Conservation (phyloP, 2,888 invertebrate genomes). For the Ypsolopha scabrella region DNA sequence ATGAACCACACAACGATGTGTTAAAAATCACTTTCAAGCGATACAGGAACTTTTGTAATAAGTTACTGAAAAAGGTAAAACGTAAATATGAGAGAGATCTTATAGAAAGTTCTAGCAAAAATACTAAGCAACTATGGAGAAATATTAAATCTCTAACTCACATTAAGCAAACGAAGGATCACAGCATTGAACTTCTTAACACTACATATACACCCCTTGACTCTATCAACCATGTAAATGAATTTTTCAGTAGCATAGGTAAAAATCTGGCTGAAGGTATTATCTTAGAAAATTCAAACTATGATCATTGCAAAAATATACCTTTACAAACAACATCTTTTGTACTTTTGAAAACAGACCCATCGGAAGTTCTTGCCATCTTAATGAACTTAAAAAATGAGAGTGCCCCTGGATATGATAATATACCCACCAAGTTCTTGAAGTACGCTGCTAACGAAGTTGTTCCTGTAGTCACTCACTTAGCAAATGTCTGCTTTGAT, state of each 20-base stretch:
- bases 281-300: background rate
- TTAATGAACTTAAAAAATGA: background rate
- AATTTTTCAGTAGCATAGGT: slow-evolving; percentile 2
- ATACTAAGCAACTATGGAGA: background rate
- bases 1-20: background rate
- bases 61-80: background rate
- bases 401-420: slow-evolving; percentile 5
- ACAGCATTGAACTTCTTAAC: slow-evolving; percentile 1
- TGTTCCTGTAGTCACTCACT: slow-evolving; percentile 1
- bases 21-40: background rate
- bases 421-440: slow-evolving; percentile 3
- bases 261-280: background rate
- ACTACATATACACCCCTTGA: background rate
- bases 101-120: background rate
- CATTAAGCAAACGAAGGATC: background rate
- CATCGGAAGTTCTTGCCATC: background rate
- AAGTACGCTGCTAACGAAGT: background rate
- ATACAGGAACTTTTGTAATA: slow-evolving; percentile 2
- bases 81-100: background rate
- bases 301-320: background rate
- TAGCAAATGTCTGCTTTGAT: slow-evolving; percentile 1
- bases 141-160: background rate
- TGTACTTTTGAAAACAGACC: background rate
- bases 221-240: slow-evolving; percentile 1
- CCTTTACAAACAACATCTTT: background rate